Evolutionary conservation across 2,888 invertebrate genomes (phyloP).

Genomic region (Lepidochrysops patricia): DNA sequence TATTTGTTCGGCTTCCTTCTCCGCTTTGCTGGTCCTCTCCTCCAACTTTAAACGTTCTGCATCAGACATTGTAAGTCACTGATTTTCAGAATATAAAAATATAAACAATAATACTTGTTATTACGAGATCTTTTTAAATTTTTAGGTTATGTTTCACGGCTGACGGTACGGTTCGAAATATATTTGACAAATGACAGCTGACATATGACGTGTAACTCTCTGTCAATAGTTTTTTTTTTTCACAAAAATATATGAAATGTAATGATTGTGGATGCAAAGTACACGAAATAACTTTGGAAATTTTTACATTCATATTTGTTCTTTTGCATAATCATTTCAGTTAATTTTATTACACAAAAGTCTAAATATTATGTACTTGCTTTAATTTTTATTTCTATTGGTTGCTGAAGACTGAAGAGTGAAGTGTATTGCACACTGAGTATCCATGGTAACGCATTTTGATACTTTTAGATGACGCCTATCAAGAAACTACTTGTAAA

Average conservation of each 20-base stretch:
- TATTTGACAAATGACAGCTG: background rate
- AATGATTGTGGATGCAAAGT: background rate
- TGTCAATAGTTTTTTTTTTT: background rate
- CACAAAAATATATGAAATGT: too few relatives aligned
- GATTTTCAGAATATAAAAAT: background rate
- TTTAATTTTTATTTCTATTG: too few relatives aligned
- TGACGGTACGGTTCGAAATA: background rate
- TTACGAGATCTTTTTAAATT: background rate
- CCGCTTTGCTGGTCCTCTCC: constrained; percentile 48
- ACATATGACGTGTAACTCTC: background rate
- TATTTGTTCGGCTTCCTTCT: constrained; percentile 51
- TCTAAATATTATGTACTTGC: too few relatives aligned
- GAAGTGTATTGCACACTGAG: background rate
- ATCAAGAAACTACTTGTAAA: too few relatives aligned
- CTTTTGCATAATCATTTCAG: too few relatives aligned
- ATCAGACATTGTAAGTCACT: constrained; percentile 38
- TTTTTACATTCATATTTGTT: too few relatives aligned
- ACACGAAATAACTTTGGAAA: too few relatives aligned
- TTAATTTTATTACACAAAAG: too few relatives aligned
- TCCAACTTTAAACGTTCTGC: constrained; percentile 42
- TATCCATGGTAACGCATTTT: background rate
- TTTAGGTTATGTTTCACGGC: background rate
- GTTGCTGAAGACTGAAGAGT: too few relatives aligned
- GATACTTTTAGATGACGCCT: too few relatives aligned
- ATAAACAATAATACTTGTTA: background rate